Evolutionary conservation across 2,113 vertebrate genomes (phyloP).

Genomic region (Lepidothrix coronata): DNA sequence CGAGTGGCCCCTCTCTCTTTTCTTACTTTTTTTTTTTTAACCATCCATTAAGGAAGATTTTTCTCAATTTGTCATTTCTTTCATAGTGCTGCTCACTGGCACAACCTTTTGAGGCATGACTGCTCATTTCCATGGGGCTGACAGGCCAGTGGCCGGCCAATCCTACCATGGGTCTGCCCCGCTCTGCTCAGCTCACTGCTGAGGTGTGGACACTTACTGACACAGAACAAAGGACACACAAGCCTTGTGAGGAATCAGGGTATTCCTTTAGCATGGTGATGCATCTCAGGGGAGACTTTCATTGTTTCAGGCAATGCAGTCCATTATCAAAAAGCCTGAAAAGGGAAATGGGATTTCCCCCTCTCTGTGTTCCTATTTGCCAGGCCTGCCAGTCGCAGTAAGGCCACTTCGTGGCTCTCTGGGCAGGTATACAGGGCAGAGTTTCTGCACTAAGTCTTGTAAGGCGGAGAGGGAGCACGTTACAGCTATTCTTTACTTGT

Average conservation of each 20-base stretch:
- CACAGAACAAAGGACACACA: rapidly evolving
- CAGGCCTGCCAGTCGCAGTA: rapidly evolving
- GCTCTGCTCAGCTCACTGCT: rapidly evolving
- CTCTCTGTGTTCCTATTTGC: not conserved
- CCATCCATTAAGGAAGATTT: slow-evolving; percentile 4
- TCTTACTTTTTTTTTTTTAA: not conserved
- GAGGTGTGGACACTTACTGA: rapidly evolving
- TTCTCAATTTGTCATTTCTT: slow-evolving; percentile 26
- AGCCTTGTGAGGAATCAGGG: rapidly evolving
- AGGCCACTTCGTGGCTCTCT: not conserved
- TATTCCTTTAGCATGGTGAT: not conserved
- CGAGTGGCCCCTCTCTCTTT: not conserved
- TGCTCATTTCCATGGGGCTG: not conserved
- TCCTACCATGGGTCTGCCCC: rapidly evolving
- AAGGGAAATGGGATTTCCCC: not conserved
- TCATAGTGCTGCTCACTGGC: not conserved
- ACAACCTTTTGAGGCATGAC: not conserved
- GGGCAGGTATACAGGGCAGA: not conserved
- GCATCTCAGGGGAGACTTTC: not conserved
- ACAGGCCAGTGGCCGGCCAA: rapidly evolving
- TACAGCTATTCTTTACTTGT: not conserved
- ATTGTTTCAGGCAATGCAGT: not conserved
- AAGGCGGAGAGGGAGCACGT: not conserved
- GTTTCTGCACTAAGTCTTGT: not conserved
- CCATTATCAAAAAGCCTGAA: not conserved